Conservation (phyloP, 2,888 invertebrate genomes). For the Plagodis pulveraria region DNA sequence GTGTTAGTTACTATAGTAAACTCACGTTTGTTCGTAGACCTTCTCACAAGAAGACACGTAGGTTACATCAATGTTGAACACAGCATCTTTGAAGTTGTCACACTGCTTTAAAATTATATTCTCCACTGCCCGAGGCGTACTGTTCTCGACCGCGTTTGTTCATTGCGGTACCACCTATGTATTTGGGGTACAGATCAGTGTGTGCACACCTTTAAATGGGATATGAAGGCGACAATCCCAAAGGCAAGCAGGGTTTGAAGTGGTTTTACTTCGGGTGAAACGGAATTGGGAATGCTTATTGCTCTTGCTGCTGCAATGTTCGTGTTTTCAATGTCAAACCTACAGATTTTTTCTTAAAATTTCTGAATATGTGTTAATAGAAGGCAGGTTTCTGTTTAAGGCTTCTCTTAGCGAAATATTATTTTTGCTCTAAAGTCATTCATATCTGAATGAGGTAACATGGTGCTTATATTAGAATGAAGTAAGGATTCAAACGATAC, state of each 20-base stretch:
- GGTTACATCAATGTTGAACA: no score
- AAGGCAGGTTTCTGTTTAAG: no score
- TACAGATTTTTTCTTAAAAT: no score
- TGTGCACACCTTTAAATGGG: slow-evolving; percentile 60
- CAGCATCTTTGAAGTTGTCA: neutral
- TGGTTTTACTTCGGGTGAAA: slow-evolving; percentile 11
- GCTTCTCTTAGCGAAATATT: no score
- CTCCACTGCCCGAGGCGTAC: slow-evolving; percentile 46
- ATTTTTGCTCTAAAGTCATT: no score
- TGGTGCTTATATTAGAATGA: no score
- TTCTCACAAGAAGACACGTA: no score
- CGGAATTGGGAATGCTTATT: slow-evolving; percentile 20
- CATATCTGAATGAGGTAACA: no score
- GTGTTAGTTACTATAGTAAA: neutral
- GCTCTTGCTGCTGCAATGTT: slow-evolving; percentile 1
- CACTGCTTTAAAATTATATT: slow-evolving; percentile 6
- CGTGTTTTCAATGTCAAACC: no score
- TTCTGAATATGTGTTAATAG: no score
- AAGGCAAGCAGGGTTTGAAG: slow-evolving; percentile 15
- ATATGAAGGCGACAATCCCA: slow-evolving; percentile 54
- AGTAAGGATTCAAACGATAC: no score
- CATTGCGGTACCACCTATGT: slow-evolving; percentile 65
- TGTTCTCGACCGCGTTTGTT: slow-evolving; percentile 64
- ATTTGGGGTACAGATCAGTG: slow-evolving; percentile 67
- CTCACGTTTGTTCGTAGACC: neutral